A percentile compares a stretch with the other conserved stretches of the same genome.
Evolutionary conservation across 2,888 invertebrate species (phyloP).

Genomic region (Amiota minor): DNA sequence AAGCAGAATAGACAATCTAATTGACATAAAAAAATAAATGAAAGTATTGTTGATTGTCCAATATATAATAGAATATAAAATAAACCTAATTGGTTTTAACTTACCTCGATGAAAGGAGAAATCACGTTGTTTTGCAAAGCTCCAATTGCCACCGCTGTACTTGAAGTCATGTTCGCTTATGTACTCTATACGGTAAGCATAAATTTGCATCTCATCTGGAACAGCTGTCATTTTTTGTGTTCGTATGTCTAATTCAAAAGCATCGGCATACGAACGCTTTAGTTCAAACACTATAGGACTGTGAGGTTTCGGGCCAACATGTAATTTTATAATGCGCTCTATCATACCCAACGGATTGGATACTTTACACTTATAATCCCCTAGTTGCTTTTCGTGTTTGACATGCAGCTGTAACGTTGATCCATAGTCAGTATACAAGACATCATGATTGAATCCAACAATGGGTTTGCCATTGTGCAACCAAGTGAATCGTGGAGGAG

Average conservation of each 20-base stretch:
- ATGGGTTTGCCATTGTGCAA: slow-evolving; percentile 69
- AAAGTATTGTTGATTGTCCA: background rate
- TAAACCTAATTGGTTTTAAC: too few species aligned
- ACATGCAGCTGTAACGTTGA: slow-evolving; percentile 71
- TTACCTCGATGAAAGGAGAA: slow-evolving; percentile 71
- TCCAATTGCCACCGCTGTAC: slow-evolving; percentile 72
- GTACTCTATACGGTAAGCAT: slow-evolving; percentile 71
- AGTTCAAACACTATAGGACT: slow-evolving; percentile 73
- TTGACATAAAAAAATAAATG: background rate
- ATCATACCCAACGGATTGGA: slow-evolving; percentile 75
- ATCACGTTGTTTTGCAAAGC: slow-evolving; percentile 68
- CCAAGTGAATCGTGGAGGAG: slow-evolving; percentile 76
- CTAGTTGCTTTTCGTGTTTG: slow-evolving; percentile 71
- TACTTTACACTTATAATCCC: slow-evolving; percentile 77
- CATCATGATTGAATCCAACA: slow-evolving; percentile 66
- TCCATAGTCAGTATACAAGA: slow-evolving; percentile 69
- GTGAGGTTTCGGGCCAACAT: slow-evolving; percentile 75
- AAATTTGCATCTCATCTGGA: slow-evolving; percentile 70
- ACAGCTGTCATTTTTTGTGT: slow-evolving; percentile 65
- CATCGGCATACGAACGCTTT: slow-evolving; percentile 68
- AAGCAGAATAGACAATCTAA: background rate
- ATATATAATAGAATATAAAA: too few species aligned
- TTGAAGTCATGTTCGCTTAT: slow-evolving; percentile 70
- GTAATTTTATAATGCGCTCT: slow-evolving; percentile 75
- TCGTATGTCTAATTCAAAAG: slow-evolving; percentile 72